Base-by-base conservation (phyloP, 2,888 invertebrate species). In the Dryadula phaetusa region DNA sequence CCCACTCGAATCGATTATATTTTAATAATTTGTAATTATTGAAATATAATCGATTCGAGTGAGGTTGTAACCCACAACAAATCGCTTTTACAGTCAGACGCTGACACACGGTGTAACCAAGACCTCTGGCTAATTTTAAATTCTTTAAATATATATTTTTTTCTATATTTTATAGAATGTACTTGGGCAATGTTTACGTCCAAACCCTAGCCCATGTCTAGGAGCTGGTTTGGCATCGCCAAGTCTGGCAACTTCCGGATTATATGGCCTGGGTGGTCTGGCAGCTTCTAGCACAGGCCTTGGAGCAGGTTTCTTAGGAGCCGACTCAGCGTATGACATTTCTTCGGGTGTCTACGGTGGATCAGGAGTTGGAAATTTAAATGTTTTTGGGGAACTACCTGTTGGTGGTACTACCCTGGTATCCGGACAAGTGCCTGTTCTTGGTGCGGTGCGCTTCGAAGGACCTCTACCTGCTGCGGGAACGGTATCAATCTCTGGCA, bases 331-430 rank as follows among this genome's bases (percentile, higher is more conserved):
- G 14, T 56, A 56, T 56, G 56, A 22, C 4, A 22, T 56, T 2
- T 40, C 56, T 18, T 53, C 40, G 6, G 62, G 46, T 16, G 75
- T 76, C 0, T 79, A 77, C 70, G 79, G 76, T 44, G 78, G 77
- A 28, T 64, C 64, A 16, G 80, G 82, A 40, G 69, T 75, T 12
- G 82, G 81, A 52, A 80, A 75, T 56, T 74, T 82, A n/a, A 72
- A 71, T 3, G 80, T 81, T 25, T 74, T 70, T n/a, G 82, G 82
- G 20, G 77, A 79, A 67, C 71, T 83, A 66, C 79, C 78, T 16
- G 84, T 82, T n/a, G 78, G 75, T 20, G 83, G 85, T 44, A 70
- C 74, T 28, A 74, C 76, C 3, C 42, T 72, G 25, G 71, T 78
- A 10, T 66, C 64, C 16, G 77, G 79, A 25, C 70, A 75, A 25